Evolutionary conservation across 2,888 invertebrate species (phyloP).

Genomic region (Caradrina kadenii): DNA sequence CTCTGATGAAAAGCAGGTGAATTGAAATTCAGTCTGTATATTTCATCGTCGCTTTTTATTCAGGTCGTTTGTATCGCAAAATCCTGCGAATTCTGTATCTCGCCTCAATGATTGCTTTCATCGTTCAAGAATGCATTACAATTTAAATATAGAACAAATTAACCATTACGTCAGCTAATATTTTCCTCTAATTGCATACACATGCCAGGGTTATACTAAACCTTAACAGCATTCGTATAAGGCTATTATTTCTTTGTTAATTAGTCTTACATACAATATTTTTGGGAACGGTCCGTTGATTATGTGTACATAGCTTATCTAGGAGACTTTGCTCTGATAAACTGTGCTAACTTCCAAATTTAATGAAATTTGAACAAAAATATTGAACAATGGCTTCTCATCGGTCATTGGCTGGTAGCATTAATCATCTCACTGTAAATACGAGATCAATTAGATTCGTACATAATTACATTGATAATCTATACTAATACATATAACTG

Average conservation of each 20-base stretch:
- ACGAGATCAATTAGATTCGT: too few species aligned
- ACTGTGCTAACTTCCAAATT: constrained; percentile 2
- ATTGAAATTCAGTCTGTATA: too few species aligned
- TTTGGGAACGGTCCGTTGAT: background rate
- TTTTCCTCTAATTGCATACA: constrained; percentile 23
- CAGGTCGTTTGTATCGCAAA: background rate
- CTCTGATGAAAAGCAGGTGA: too few species aligned
- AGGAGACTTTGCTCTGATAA: constrained; percentile 39
- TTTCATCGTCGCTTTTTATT: background rate
- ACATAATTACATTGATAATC: too few species aligned
- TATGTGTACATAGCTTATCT: constrained; percentile 26
- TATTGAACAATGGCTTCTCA: background rate
- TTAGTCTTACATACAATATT: constrained; percentile 1
- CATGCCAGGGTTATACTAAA: constrained; percentile 10
- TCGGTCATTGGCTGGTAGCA: background rate
- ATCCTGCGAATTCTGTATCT: background rate
- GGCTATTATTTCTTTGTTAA: background rate
- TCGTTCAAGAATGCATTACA: constrained; percentile 13
- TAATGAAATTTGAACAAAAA: constrained; percentile 5
- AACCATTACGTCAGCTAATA: constrained; percentile 44
- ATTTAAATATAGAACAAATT: constrained; percentile 47
- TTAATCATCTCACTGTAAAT: background rate
- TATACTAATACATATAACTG: too few species aligned
- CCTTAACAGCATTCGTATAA: background rate
- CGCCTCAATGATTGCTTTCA: background rate